A percentile compares a stretch with the other conserved stretches of the same genome.
These are phyloP conservation scores for Pteropus rufus DNA, from an alignment of 2,797 vertebrate genomes.

Conservation along the genomic window DNA sequence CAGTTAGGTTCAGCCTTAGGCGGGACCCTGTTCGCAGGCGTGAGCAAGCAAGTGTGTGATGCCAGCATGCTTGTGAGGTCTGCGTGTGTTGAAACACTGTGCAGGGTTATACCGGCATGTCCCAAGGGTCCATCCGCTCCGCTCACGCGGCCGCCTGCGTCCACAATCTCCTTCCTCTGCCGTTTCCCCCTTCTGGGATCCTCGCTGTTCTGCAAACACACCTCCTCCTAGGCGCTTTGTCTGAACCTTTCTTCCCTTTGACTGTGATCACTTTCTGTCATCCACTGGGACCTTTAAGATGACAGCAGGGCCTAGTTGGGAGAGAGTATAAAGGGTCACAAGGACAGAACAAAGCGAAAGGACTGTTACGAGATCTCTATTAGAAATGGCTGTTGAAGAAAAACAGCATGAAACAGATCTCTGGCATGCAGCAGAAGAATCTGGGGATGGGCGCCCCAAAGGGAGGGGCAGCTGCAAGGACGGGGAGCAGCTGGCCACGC, in stretches of 20 bases:
- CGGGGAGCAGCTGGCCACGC: not conserved
- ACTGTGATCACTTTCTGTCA: not conserved
- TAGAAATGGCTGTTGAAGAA: not conserved
- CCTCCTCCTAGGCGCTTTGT: not conserved
- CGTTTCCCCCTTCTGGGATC: not conserved
- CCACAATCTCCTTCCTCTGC: not conserved
- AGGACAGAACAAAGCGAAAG: not conserved
- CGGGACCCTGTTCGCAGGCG: rapidly evolving
- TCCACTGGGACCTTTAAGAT: not conserved
- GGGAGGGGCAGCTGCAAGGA: not conserved
- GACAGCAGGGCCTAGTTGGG: not conserved
- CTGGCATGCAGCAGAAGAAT: not conserved
- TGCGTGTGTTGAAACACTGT: not conserved
- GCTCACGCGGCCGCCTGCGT: not conserved
- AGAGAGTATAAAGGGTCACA: not conserved
- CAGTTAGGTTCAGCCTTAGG: not conserved
- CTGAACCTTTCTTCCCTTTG: too few species aligned
- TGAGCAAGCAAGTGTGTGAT: not conserved
- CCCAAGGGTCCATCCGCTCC: not conserved
- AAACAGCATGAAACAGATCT: not conserved
- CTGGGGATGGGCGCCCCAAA: not conserved
- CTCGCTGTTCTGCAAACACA: not conserved
- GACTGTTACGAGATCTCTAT: rapidly evolving
- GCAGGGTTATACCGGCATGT: not conserved
- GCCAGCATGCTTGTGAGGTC: not conserved